Evolutionary conservation across 2,888 invertebrate genomes (phyloP).

Genomic region (Sepiola atlantica): DNA sequence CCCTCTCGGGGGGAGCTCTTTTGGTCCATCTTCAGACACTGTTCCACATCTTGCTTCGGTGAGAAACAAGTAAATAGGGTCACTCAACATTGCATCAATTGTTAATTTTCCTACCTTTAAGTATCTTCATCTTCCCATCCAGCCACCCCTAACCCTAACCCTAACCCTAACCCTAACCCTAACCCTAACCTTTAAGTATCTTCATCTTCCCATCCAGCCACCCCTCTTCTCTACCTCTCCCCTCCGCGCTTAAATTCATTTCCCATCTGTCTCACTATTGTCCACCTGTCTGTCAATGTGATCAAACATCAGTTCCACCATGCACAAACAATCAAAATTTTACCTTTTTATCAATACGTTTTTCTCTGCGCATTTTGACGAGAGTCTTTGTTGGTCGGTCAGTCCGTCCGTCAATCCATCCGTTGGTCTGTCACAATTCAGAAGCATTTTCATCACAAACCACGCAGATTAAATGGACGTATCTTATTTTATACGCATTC

Average conservation of each 20-base stretch:
- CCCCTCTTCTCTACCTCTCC: neutral
- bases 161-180: neutral
- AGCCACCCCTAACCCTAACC: too few species aligned
- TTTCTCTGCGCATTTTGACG: too few species aligned
- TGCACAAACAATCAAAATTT: neutral
- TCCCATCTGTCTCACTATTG: neutral
- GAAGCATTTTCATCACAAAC: too few species aligned
- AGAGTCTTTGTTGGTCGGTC: too few species aligned
- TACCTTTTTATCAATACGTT: neutral
- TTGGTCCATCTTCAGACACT: neutral
- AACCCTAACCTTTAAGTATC: too few species aligned
- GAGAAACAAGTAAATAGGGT: too few species aligned
- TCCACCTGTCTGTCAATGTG: neutral
- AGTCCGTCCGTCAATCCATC: too few species aligned
- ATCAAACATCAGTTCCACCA: neutral
- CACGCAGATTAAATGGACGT: too few species aligned
- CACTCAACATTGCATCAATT: neutral
- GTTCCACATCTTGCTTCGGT: neutral
- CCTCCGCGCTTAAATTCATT: neutral
- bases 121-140: too few species aligned
- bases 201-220: too few species aligned
- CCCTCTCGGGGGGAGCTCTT: neutral
- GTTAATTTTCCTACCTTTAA: neutral
- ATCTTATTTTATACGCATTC: too few species aligned
- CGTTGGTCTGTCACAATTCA: too few species aligned